Percentiles rank a stretch among this genome's conserved stretches.
Evolutionary conservation across 2,888 invertebrate species (phyloP).

Genomic region (Nomada goodeniana): DNA sequence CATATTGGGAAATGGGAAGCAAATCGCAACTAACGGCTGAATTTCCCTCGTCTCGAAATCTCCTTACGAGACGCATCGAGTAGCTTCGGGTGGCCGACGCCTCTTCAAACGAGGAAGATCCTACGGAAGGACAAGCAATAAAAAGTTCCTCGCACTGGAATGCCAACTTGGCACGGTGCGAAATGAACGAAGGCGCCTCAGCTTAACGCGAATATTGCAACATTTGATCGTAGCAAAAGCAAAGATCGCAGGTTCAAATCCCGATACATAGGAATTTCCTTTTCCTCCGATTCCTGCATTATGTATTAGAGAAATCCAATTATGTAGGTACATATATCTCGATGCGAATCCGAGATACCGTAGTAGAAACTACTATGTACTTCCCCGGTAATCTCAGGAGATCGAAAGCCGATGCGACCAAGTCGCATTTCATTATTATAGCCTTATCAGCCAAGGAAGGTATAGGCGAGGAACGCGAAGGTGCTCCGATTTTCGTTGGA

Average conservation of each 20-base stretch:
- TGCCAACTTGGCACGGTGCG: not conserved
- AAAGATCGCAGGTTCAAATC: not conserved
- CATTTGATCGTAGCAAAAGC: too few species aligned
- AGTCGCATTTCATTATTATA: not conserved
- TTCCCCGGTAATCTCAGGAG: slow-evolving; percentile 11
- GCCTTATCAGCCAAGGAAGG: not conserved
- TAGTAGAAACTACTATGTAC: not conserved
- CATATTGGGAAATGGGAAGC: slow-evolving; percentile 23
- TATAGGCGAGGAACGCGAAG: not conserved
- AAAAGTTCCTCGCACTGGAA: not conserved
- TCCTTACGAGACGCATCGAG: not conserved
- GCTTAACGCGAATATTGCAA: too few species aligned
- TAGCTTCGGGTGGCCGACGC: not conserved
- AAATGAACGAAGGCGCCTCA: too few species aligned
- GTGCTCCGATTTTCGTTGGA: not conserved
- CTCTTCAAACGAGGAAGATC: slow-evolving; percentile 1
- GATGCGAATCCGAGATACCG: not conserved
- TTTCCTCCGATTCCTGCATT: slow-evolving; percentile 22
- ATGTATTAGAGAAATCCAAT: slow-evolving; percentile 53
- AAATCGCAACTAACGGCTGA: slow-evolving; percentile 31
- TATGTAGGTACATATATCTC: slow-evolving; percentile 25
- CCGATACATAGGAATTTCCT: too few species aligned
- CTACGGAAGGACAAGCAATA: not conserved
- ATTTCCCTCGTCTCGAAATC: slow-evolving; percentile 15
- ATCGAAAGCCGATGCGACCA: not conserved